Evolutionary conservation across 2,888 invertebrate genomes (phyloP), one percentile per base, ranked within the genome.

Genomic region (Cacoxenus indagator): DNA sequence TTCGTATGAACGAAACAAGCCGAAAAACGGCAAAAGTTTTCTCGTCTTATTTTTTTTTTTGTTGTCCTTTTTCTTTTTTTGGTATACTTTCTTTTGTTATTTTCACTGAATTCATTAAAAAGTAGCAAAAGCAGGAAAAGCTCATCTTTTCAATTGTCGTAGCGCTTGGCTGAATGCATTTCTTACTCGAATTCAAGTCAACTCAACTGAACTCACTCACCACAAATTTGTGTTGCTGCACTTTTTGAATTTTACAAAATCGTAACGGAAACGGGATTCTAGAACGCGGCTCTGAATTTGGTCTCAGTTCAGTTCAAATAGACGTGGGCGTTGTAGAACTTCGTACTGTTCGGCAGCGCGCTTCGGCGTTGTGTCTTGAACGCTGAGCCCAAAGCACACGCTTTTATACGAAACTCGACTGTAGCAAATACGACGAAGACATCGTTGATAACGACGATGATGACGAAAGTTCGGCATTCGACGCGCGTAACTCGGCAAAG

Each of bases 351-450:
- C 83, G 73, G 82, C 73, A 72, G 74, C 83, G 82, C 80, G 81
- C 73, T 75, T 80, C 73, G 75, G 76, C 72, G 78, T 81, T 83
- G 75, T 82, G 75, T 81, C 83, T 75, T 83, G 80, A 65, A 78
- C 75, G 71, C 66, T 79, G 71, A 70, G 69, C 65, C 17, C 70
- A 67, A 73, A 73, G 54, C 73, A 75, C 51, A 64, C 72, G 74
- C 80, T 83, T 81, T 81, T 81, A 81, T 75, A 75, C 70, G 72
- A 17, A 51, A 51, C 48, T 51, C 19, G 22, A 8, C 14, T 51
- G 48, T 11, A n/a, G n/a, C 45, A 43, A 43, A 43, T 43, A 43
- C 14, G n/a, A 43, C 45, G 45, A 43, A 43, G 11, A n/a, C 29
- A 29, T 26, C 57, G 57, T 59, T 66, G 54, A 29, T 37, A 26